Evolutionary conservation across 1,140 invertebrate species (phyloP).

Genomic region (Drosophila micromelanica): DNA sequence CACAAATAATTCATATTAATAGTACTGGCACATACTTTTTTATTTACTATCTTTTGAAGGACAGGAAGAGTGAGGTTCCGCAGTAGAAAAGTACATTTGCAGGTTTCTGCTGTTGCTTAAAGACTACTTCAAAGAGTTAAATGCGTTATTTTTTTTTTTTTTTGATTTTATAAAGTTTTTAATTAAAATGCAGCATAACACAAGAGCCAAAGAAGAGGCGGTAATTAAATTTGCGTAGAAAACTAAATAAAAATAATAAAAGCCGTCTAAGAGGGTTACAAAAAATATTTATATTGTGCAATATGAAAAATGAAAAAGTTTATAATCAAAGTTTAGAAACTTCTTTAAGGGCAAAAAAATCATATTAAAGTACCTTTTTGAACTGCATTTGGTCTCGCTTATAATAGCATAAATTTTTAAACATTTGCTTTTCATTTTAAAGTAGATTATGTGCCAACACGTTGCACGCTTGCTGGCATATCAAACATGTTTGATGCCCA

Average conservation of each 20-base stretch:
- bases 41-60: background rate
- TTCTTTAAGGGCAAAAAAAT: too few species aligned
- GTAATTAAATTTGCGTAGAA: background rate
- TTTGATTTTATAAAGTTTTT: constrained; percentile 11
- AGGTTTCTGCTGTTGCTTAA: background rate
- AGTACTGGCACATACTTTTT: background rate
- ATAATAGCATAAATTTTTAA: too few species aligned
- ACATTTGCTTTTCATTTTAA: background rate
- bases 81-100: too few species aligned
- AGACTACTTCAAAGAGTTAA: constrained; percentile 10
- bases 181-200: constrained; percentile 11
- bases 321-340: too few species aligned
- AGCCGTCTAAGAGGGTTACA: background rate
- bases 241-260: background rate
- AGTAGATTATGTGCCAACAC: background rate
- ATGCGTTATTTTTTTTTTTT: constrained; percentile 3
- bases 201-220: background rate
- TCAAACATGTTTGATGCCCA: constrained; percentile 32
- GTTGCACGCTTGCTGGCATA: constrained; percentile 5
- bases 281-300: background rate
- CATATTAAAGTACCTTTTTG: too few species aligned
- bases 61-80: too few species aligned
- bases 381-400: too few species aligned
- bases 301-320: too few species aligned
- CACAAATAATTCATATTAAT: background rate